Base-by-base conservation (phyloP, 2,113 vertebrate genomes). In the Ptychochromis oligacanthus region DNA sequence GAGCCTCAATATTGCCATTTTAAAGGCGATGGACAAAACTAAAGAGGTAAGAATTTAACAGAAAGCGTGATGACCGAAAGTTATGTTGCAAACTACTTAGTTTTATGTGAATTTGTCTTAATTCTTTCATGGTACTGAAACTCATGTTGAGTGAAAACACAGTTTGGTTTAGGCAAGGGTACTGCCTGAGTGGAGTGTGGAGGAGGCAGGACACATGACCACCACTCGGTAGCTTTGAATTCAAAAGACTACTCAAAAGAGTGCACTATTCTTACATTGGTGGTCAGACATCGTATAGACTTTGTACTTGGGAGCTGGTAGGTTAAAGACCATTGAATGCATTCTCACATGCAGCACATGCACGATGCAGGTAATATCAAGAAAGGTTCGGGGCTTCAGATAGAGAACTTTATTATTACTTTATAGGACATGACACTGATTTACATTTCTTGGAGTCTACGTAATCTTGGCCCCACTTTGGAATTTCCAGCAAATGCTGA, bases 11-110 rank as follows among this genome's bases (percentile, higher is more conserved):
- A 80, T 96, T 1, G 96, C 97, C 0, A 97, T 99, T 86, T 95
- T 99, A 75, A 96, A 96, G 78, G 98, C 98, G 38, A 99, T 99
- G 98, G 98, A 99, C 91, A 96, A 97, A 93, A 99, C 98, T 79
- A 99, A 99, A 91, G 93, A 97, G 97, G 98, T 99, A 92, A 95
- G 95, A 34, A 15, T 62, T 75, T 14, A 43, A 6, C 24, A 58
- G 20, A 57, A 26, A 14, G 3, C 2, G 7, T n/a, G 13, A 36
- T 17, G 11, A 13, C 12, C 4, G n/a, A 24, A n/a, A 15, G 62
- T 11, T 72, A 18, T 49, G 3, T 36, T 17, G n/a, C 61, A 34
- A 79, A 15, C 5, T 18, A 22, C 52, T 84, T 54, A 24, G 54
- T 20, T 78, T 62, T 36, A 62, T 79, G 43, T 54, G 26, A 5